These are phyloP conservation scores for Orgyia antiqua DNA, from an alignment of 2,888 invertebrate genomes.

Conservation along the genomic window DNA sequence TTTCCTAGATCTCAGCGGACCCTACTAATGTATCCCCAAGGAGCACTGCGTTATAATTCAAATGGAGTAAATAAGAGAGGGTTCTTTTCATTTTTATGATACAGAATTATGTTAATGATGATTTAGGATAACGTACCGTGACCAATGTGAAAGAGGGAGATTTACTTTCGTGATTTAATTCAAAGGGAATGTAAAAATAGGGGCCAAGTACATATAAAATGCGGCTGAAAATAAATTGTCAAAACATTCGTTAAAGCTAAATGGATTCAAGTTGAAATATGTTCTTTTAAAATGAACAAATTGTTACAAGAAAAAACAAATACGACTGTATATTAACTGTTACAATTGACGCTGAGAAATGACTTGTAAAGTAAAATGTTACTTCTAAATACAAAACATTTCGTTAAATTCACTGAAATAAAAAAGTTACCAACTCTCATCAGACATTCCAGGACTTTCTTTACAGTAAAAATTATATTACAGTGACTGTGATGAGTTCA, in stretches of 20 bases:
- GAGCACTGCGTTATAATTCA: slow-evolving; percentile 40
- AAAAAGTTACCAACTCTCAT: too few relatives aligned
- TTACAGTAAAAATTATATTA: too few relatives aligned
- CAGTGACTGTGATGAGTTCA: too few relatives aligned
- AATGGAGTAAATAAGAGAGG: slow-evolving; percentile 45
- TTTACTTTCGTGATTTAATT: slow-evolving; percentile 32
- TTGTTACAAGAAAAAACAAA: slow-evolving; percentile 9
- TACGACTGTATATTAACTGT: slow-evolving; percentile 4
- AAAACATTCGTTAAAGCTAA: slow-evolving; percentile 17
- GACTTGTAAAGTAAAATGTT: neutral
- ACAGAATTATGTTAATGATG: slow-evolving; percentile 52
- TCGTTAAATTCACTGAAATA: too few relatives aligned
- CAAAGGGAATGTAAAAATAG: slow-evolving; percentile 10
- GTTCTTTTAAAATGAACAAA: slow-evolving; percentile 14
- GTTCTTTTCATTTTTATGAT: slow-evolving; percentile 44
- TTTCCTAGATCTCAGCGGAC: slow-evolving; percentile 16
- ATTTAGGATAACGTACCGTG: slow-evolving; percentile 37
- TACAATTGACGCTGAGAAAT: slow-evolving; percentile 1
- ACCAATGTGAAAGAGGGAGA: slow-evolving; percentile 24
- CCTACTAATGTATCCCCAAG: slow-evolving; percentile 35
- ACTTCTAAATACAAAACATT: too few relatives aligned
- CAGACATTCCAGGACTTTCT: too few relatives aligned
- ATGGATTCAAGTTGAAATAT: slow-evolving; percentile 16
- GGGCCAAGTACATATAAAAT: slow-evolving; percentile 5
- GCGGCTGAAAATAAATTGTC: slow-evolving; percentile 16